phyloP scores from a whole-genome alignment of 2,113 vertebrate species.

The Willisornis vidua region DNA sequence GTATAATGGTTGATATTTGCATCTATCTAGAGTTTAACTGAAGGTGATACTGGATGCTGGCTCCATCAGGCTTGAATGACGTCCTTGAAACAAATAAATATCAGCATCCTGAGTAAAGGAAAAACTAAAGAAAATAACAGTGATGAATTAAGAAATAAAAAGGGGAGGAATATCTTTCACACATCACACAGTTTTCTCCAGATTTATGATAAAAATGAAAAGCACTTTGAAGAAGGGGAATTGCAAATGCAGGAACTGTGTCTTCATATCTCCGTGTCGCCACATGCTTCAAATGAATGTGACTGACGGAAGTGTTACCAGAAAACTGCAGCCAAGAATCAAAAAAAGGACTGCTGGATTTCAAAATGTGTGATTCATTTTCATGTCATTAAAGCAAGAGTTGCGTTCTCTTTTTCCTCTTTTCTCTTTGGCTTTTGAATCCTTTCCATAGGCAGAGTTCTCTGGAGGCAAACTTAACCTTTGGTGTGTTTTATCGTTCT shows the following conservation, averaged over 20 bases:
- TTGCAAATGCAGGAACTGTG: conserved; percentile 25
- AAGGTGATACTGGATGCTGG: background rate
- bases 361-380: conserved; percentile 43
- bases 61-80: conserved; percentile 21
- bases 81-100: conserved; percentile 50
- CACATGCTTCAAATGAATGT: conserved; percentile 8
- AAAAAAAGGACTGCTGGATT: background rate
- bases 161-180: background rate
- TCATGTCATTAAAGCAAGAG: background rate
- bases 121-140: background rate
- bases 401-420: background rate
- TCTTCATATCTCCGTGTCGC: background rate
- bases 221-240: background rate
- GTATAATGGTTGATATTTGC: background rate
- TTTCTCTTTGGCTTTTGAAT: background rate
- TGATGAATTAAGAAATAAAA: conserved; percentile 4
- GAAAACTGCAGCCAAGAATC: background rate
- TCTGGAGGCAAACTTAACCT: conserved; percentile 14
- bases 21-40: conserved; percentile 47
- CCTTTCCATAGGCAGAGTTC: background rate
- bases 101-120: background rate
- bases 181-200: conserved; percentile 26
- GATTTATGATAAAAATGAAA: conserved; percentile 16
- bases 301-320: conserved; percentile 57
- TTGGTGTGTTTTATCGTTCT: background rate